A percentile compares a stretch with the other conserved stretches of the same genome.
phyloP scores from a whole-genome alignment of 2,113 vertebrate species.

The Trogon surrucura region DNA sequence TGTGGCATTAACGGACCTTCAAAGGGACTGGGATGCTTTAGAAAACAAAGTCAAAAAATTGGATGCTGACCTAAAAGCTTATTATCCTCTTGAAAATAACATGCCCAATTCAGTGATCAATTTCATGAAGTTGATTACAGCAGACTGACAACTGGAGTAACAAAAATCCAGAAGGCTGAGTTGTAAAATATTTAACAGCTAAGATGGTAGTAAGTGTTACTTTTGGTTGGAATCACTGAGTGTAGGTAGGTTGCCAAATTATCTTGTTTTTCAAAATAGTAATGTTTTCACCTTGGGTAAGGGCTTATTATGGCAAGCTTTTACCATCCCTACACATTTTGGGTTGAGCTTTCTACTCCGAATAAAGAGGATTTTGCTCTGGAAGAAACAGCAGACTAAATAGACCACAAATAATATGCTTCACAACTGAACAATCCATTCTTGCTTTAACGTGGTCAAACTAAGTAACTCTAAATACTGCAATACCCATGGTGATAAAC shows the following conservation, averaged over 20 bases:
- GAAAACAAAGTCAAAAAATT: not conserved
- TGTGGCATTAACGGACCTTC: not conserved
- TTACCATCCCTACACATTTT: not conserved
- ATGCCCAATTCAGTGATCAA: not conserved
- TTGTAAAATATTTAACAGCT: not conserved
- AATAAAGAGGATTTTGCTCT: slow-evolving; percentile 50
- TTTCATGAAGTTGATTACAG: not conserved
- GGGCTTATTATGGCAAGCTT: slow-evolving; percentile 22
- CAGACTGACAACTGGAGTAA: not conserved
- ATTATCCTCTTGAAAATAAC: not conserved
- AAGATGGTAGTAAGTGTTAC: not conserved
- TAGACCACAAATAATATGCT: slow-evolving; percentile 33
- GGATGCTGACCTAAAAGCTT: not conserved
- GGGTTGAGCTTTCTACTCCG: slow-evolving; percentile 4
- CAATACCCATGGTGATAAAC: slow-evolving; percentile 44
- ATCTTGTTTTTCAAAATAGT: slow-evolving; percentile 48
- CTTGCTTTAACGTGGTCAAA: slow-evolving; percentile 21
- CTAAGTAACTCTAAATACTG: slow-evolving; percentile 34
- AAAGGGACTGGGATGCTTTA: not conserved
- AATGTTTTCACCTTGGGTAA: slow-evolving; percentile 35
- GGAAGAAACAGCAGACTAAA: slow-evolving; percentile 36
- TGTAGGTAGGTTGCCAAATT: slow-evolving; percentile 19
- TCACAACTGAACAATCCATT: slow-evolving; percentile 21
- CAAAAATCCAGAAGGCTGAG: not conserved
- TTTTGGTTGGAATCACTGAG: slow-evolving; percentile 14